These are phyloP conservation scores for Acropternis orthonyx DNA, from an alignment of 2,797 vertebrate species.

Conservation along the genomic window DNA sequence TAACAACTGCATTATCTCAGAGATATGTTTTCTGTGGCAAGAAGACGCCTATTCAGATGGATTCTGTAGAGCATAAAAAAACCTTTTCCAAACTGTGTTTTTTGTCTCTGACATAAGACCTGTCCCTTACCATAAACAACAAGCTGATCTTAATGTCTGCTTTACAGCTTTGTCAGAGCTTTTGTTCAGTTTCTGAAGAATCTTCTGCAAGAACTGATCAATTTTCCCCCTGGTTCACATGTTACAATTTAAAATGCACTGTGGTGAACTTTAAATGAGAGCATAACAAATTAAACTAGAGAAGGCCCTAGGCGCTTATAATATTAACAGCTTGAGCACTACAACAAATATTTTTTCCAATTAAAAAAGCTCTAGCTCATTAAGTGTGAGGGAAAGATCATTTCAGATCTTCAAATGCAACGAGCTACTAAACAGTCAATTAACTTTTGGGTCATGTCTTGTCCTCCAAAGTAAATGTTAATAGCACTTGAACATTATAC, in stretches of 20 bases:
- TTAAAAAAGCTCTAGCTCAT: slow-evolving; percentile 2
- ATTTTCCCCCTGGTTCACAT: background rate
- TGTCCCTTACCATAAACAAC: background rate
- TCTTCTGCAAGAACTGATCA: background rate
- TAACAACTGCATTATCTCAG: background rate
- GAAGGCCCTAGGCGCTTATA: background rate
- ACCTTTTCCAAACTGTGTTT: background rate
- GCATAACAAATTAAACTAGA: background rate
- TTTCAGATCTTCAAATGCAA: background rate
- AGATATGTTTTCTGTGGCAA: background rate
- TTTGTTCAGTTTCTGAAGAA: background rate
- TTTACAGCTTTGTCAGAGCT: background rate
- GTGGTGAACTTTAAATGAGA: background rate
- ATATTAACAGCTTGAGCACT: background rate
- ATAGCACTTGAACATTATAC: background rate
- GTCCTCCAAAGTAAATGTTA: background rate
- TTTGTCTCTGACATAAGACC: background rate
- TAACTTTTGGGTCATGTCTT: background rate
- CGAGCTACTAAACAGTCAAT: background rate
- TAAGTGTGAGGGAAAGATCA: background rate
- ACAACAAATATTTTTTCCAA: background rate
- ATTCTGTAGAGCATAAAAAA: background rate
- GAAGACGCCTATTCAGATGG: background rate
- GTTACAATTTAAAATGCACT: background rate
- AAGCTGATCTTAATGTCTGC: background rate